These are phyloP conservation scores for Calycopis cecrops DNA, from an alignment of 1,140 invertebrate species.

Conservation along the genomic window DNA sequence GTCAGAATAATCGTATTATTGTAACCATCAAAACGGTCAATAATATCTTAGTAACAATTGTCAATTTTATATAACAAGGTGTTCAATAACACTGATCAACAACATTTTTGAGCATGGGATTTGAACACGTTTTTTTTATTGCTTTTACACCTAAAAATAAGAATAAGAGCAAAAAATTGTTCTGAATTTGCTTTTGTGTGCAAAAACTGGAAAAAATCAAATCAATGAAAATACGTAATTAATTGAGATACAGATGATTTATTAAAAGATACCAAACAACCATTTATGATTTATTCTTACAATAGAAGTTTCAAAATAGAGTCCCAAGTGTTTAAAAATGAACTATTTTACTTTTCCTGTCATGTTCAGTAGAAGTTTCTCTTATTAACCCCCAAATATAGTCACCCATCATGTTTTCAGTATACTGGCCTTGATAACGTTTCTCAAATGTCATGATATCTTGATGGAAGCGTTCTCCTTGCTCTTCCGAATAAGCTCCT, in stretches of 20 bases:
- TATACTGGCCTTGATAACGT: conserved; percentile 33
- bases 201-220: conserved; percentile 11
- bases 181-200: conserved; percentile 20
- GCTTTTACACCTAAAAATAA: conserved; percentile 13
- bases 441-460: conserved; percentile 35
- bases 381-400: conserved; percentile 36
- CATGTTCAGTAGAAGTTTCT: conserved; percentile 29
- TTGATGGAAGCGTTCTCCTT: conserved; percentile 46
- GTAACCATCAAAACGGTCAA: too few relatives aligned
- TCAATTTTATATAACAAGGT: too few relatives aligned
- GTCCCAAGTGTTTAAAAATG: conserved; percentile 26
- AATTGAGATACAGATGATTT: conserved; percentile 13
- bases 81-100: conserved; percentile 2
- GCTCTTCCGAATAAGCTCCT: conserved; percentile 38
- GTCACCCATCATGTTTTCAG: conserved; percentile 38
- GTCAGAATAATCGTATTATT: too few relatives aligned
- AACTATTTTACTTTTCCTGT: conserved; percentile 30
- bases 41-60: too few relatives aligned
- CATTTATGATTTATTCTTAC: conserved; percentile 20
- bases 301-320: conserved; percentile 22
- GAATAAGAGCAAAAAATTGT: conserved; percentile 11
- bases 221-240: conserved; percentile 16
- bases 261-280: conserved; percentile 18
- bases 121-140: background rate
- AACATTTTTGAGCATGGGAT: conserved; percentile 9